phyloP scores from a whole-genome alignment of 2,113 vertebrate genomes.

The Lutjanus erythropterus region DNA sequence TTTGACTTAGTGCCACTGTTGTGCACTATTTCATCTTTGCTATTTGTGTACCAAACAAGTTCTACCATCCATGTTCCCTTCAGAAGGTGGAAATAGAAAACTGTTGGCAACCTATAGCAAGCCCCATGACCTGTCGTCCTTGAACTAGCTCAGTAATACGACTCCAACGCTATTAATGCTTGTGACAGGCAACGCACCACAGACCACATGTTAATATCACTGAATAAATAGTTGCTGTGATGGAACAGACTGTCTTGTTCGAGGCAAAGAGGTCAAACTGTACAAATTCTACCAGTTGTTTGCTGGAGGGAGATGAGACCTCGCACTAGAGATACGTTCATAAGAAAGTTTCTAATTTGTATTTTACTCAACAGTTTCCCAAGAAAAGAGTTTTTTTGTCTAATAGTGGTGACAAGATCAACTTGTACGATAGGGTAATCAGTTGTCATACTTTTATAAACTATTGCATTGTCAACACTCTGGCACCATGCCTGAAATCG shows the following conservation, averaged over 20 bases:
- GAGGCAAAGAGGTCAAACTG: conserved; percentile 28
- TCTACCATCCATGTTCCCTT: conserved; percentile 21
- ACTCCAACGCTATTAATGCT: conserved; percentile 15
- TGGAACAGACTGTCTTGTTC: conserved; percentile 52
- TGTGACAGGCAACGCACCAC: conserved; percentile 14
- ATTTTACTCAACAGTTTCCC: not conserved
- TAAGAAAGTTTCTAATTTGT: not conserved
- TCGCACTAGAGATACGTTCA: not conserved
- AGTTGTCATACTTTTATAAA: not conserved
- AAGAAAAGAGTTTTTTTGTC: not conserved
- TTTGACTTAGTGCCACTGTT: conserved; percentile 61
- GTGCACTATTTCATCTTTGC: conserved; percentile 37
- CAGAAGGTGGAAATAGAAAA: conserved; percentile 51
- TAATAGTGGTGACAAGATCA: not conserved
- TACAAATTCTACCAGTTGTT: not conserved
- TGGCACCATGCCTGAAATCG: not conserved
- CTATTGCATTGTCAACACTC: not conserved
- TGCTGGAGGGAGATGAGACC: not conserved
- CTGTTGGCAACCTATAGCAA: conserved; percentile 21
- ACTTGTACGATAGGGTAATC: too few species aligned
- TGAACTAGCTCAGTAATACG: conserved; percentile 25
- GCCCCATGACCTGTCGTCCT: conserved; percentile 40
- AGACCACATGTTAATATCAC: conserved; percentile 11
- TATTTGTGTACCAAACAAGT: conserved; percentile 47
- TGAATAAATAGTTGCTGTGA: conserved; percentile 37